These are phyloP conservation scores for Arenicola marina DNA, from an alignment of 2,888 invertebrate genomes.

Conservation along the genomic window DNA sequence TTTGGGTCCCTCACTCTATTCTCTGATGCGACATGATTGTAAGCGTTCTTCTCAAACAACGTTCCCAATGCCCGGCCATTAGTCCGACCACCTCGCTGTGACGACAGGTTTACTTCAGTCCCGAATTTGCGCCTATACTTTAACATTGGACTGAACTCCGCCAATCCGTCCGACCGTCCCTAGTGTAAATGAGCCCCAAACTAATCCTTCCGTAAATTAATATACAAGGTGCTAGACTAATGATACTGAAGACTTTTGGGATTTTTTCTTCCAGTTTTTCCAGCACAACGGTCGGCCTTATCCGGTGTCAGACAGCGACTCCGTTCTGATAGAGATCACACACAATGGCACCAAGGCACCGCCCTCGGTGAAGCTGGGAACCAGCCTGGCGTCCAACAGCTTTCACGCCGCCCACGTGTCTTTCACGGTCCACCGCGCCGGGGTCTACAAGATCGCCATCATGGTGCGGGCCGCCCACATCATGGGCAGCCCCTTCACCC, in stretches of 20 bases:
- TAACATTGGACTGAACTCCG: too few species aligned
- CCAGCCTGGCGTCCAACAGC: conserved; percentile 80
- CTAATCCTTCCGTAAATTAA: too few species aligned
- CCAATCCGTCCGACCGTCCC: too few species aligned
- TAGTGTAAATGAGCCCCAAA: too few species aligned
- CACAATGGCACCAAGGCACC: conserved; percentile 82
- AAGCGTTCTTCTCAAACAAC: too few species aligned
- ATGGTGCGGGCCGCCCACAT: conserved; percentile 78
- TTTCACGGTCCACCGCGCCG: conserved; percentile 89
- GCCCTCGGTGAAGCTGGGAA: conserved; percentile 84
- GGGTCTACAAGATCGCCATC: conserved; percentile 84
- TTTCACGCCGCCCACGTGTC: conserved; percentile 87
- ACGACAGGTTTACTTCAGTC: too few species aligned
- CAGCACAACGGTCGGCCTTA: conserved; percentile 93
- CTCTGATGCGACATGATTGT: too few species aligned
- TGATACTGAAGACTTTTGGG: neutral
- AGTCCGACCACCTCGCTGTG: too few species aligned
- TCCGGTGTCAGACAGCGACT: conserved; percentile 91
- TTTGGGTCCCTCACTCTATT: too few species aligned
- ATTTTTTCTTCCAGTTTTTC: conserved; percentile 61
- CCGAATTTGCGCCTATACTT: too few species aligned
- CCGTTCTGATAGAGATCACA: conserved; percentile 83
- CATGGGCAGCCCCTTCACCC: conserved; percentile 83
- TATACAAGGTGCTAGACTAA: too few species aligned
- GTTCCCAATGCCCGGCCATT: too few species aligned